Evolutionary conservation across 1,140 invertebrate species (phyloP).

Genomic region (Camponotus floridanus): DNA sequence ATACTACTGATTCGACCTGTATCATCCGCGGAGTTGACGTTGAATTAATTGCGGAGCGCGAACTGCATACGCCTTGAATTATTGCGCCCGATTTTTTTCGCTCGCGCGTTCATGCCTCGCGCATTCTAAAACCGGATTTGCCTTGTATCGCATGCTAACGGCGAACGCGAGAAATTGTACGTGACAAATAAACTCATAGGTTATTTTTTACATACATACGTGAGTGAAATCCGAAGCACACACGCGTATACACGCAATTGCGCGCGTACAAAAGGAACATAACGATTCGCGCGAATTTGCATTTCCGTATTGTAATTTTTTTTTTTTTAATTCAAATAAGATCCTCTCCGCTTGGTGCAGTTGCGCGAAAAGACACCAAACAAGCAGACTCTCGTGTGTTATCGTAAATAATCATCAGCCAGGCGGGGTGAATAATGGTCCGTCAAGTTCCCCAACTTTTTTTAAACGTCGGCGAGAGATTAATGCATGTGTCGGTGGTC

Average conservation of each 20-base stretch:
- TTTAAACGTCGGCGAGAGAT: constrained; percentile 63
- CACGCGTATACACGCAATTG: not conserved
- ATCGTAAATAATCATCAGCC: constrained; percentile 67
- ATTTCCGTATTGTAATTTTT: not conserved
- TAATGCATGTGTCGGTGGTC: constrained; percentile 62
- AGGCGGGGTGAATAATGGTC: constrained; percentile 62
- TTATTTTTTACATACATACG: constrained; percentile 37
- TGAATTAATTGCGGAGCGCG: constrained; percentile 66
- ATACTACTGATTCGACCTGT: constrained; percentile 45
- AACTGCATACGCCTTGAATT: constrained; percentile 52
- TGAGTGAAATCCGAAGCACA: constrained; percentile 30
- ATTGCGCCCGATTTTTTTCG: constrained; percentile 47
- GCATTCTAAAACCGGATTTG: constrained; percentile 52
- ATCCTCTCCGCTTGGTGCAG: constrained; percentile 28
- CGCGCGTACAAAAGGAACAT: too few relatives aligned
- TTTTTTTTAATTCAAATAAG: constrained; percentile 45
- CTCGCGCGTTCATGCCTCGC: constrained; percentile 26
- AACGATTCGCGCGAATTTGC: not conserved
- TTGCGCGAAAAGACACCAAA: constrained; percentile 26
- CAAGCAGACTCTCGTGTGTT: constrained; percentile 37
- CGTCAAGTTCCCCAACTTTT: constrained; percentile 58
- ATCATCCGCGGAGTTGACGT: constrained; percentile 57
- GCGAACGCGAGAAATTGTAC: constrained; percentile 52
- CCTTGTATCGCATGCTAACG: constrained; percentile 46
- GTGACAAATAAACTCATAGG: constrained; percentile 53